These are phyloP conservation scores for Drosophila neotestacea DNA, from an alignment of 2,888 invertebrate species.

Conservation along the genomic window DNA sequence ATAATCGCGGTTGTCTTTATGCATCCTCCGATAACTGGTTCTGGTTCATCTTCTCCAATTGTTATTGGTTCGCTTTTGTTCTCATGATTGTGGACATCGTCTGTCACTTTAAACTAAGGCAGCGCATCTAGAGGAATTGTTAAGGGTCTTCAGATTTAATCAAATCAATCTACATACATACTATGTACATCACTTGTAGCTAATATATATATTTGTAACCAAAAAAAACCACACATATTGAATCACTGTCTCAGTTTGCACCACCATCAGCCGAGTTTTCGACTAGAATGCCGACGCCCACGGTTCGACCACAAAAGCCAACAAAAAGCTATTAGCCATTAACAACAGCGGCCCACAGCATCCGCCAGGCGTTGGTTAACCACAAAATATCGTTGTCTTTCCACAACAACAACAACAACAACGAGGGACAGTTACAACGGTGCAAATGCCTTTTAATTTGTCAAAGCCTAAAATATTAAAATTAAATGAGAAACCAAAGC, in stretches of 20 bases:
- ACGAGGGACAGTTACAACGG: conserved; percentile 65
- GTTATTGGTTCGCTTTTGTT: conserved; percentile 48
- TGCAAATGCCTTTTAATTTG: conserved; percentile 82
- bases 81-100: conserved; percentile 22
- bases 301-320: conserved; percentile 58
- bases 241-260: conserved; percentile 26
- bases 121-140: not conserved
- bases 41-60: conserved; percentile 51
- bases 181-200: conserved; percentile 1
- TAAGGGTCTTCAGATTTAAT: not conserved
- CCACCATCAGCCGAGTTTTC: conserved; percentile 7
- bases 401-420: conserved; percentile 23
- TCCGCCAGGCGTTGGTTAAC: conserved; percentile 78
- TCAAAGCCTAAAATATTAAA: conserved; percentile 80
- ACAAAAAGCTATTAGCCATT: conserved; percentile 70
- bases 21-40: conserved; percentile 41
- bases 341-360: conserved; percentile 80
- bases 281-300: conserved; percentile 58
- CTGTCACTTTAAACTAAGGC: conserved; percentile 38
- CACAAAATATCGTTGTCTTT: conserved; percentile 76
- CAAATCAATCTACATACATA: not conserved
- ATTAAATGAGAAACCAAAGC: conserved; percentile 79
- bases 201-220: conserved; percentile 31
- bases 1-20: conserved; percentile 29
- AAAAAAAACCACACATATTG: conserved; percentile 20